Conservation (phyloP, 2,888 invertebrate species). For the Chrysina gloriosa region DNA sequence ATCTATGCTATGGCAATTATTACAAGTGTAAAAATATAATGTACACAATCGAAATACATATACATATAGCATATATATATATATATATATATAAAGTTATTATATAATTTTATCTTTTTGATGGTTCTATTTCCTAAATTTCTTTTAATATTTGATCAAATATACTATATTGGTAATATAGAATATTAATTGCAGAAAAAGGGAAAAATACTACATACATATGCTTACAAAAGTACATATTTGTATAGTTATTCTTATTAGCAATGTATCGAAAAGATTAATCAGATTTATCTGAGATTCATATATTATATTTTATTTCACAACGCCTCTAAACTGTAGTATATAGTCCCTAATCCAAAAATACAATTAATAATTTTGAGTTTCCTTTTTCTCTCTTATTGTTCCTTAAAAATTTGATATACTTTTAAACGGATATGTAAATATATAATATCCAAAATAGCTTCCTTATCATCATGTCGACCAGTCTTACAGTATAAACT, state of each 20-base stretch:
- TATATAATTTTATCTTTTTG: slow-evolving; percentile 16
- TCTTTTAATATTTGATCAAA: not conserved
- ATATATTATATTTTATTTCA: too few relatives aligned
- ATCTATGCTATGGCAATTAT: slow-evolving; percentile 44
- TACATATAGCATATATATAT: not conserved
- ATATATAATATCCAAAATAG: slow-evolving; percentile 35
- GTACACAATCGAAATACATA: slow-evolving; percentile 25
- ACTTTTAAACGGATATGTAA: slow-evolving; percentile 21
- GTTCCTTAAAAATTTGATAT: slow-evolving; percentile 9
- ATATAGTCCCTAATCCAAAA: slow-evolving; percentile 2
- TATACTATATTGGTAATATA: slow-evolving; percentile 5
- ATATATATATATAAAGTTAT: slow-evolving; percentile 19
- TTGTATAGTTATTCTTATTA: too few relatives aligned
- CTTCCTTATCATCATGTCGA: slow-evolving; percentile 29
- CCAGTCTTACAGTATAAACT: slow-evolving; percentile 33
- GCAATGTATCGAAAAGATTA: too few relatives aligned
- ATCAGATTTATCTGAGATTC: too few relatives aligned
- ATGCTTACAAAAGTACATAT: too few relatives aligned
- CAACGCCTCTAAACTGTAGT: too few relatives aligned
- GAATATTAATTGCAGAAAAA: slow-evolving; percentile 21
- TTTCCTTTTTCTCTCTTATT: not conserved
- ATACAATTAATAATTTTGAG: slow-evolving; percentile 14
- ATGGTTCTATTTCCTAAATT: not conserved
- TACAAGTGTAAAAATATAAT: slow-evolving; percentile 42
- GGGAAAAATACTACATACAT: not conserved